Evolutionary conservation across 37 sponge, comb jelly and placozoan species (phyloP), one percentile per base, ranked within the genome.

Genomic region (Petrosia ficiformis): DNA sequence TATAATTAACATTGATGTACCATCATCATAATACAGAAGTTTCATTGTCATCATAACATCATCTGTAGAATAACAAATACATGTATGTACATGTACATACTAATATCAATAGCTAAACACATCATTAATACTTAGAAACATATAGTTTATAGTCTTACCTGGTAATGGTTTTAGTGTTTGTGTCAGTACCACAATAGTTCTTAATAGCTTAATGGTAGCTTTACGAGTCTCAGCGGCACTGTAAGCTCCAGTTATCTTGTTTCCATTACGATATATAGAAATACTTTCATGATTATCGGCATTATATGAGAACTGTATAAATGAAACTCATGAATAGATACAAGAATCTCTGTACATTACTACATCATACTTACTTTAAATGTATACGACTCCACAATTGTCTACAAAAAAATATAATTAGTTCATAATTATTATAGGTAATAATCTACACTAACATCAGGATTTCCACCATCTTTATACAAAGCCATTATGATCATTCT

Each of bases 11-110:
- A 35, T 5, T 39, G 42, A 37, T 52, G 34, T 73, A 89, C 90
- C 81, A 26, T 87, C 85, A 64, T 96, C 97, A 54, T 86, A 86
- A 65, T 92, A 96, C 64, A 78, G 59, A 52, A 96, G 88, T 44
- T 96, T 96, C 93, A 96, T 92, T 4, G 97, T 91, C 93, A 96
- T 88, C 85, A 87, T 83, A 44, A 89, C 97, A 73, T 92, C 90
- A 68, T 92, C 77, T 70, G 72, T 26, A 3, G 28, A 71, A 2
- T 38, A 36, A 29, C 11, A 11, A 10, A 29, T 25, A 64, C n/a
- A n/a, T n/a, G n/a, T n/a, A n/a, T n/a, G n/a, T n/a, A n/a, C n/a
- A n/a, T n/a, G n/a, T n/a, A n/a, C n/a, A n/a, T n/a, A n/a, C n/a
- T n/a, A n/a, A n/a, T n/a, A n/a, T n/a, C n/a, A 16, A 54, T 21